Percentiles rank a stretch among this genome's conserved stretches.
Evolutionary conservation across 2,888 invertebrate species (phyloP).

Genomic region (Pseudococcus jackbeardsleyi): DNA sequence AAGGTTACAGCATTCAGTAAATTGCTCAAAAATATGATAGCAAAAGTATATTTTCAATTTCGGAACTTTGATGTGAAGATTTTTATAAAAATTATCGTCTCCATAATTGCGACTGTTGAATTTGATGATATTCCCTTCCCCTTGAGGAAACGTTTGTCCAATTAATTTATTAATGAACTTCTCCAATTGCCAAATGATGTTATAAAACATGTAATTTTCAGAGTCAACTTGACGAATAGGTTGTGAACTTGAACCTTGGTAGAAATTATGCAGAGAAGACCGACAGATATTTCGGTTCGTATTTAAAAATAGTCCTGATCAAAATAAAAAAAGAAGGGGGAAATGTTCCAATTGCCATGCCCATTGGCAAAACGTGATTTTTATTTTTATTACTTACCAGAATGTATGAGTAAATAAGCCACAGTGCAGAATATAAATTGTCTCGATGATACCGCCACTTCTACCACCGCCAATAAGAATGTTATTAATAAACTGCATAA

Average conservation of each 20-base stretch:
- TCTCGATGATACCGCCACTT: slow-evolving; percentile 6
- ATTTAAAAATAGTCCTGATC: not conserved
- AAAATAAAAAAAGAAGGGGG: not conserved
- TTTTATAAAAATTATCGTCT: not conserved
- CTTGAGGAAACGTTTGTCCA: not conserved
- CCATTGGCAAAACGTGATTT: not conserved
- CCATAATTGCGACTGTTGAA: not conserved
- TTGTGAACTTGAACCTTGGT: not conserved
- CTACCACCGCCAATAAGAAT: slow-evolving; percentile 10
- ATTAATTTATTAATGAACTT: slow-evolving; percentile 7
- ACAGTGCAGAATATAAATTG: slow-evolving; percentile 40
- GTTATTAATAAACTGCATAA: slow-evolving; percentile 8
- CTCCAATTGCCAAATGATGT: not conserved
- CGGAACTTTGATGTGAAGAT: not conserved
- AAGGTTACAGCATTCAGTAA: too few relatives aligned
- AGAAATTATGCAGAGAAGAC: not conserved
- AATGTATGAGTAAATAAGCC: slow-evolving; percentile 9
- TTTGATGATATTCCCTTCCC: not conserved
- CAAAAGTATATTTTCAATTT: not conserved
- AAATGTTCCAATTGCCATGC: not conserved
- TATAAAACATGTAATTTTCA: not conserved
- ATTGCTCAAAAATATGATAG: not conserved
- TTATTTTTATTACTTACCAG: slow-evolving; percentile 17
- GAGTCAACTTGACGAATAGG: not conserved
- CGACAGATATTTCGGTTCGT: not conserved